These are phyloP conservation scores for Zelostemma sp. DNA, from an alignment of 1,140 invertebrate species.

Conservation along the genomic window DNA sequence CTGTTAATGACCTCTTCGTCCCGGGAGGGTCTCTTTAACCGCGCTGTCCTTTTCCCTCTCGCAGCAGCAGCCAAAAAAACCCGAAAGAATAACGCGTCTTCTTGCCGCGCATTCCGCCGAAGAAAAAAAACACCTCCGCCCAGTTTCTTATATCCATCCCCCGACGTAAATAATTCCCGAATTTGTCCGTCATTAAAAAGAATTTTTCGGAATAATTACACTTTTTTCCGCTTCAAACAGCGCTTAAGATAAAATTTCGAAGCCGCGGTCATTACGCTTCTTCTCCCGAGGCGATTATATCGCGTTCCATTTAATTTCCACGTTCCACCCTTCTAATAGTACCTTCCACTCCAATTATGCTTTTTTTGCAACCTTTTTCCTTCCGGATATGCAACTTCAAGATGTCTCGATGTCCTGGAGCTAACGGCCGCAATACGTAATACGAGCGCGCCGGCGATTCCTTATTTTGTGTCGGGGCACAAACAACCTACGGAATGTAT, in stretches of 20 bases:
- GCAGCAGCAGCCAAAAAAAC: constrained; percentile 15
- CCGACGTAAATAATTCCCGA: background rate
- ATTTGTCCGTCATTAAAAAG: background rate
- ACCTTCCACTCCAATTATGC: constrained; percentile 37
- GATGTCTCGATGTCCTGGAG: constrained; percentile 40
- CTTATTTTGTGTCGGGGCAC: constrained; percentile 13
- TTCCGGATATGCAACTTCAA: constrained; percentile 32
- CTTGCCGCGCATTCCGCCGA: constrained; percentile 6
- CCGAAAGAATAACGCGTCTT: constrained; percentile 11
- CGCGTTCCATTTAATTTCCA: constrained; percentile 41
- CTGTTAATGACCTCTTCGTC: constrained; percentile 55
- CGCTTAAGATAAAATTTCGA: constrained; percentile 32
- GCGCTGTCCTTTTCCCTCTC: constrained; percentile 27
- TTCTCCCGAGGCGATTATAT: constrained; percentile 42
- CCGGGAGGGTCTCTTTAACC: constrained; percentile 37
- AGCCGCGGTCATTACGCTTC: constrained; percentile 32
- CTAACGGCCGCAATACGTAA: constrained; percentile 22
- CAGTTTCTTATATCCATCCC: background rate
- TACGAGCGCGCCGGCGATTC: constrained; percentile 25
- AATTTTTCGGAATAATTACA: too few species aligned
- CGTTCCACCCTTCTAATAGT: constrained; percentile 37
- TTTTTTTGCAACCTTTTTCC: constrained; percentile 23
- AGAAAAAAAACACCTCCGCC: constrained; percentile 15
- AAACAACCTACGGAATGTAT: background rate
- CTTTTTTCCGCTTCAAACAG: background rate